Evolutionary conservation across 2,888 invertebrate genomes (phyloP), one percentile per base, ranked within the genome.

Genomic region (Pseudococcus longispinus): DNA sequence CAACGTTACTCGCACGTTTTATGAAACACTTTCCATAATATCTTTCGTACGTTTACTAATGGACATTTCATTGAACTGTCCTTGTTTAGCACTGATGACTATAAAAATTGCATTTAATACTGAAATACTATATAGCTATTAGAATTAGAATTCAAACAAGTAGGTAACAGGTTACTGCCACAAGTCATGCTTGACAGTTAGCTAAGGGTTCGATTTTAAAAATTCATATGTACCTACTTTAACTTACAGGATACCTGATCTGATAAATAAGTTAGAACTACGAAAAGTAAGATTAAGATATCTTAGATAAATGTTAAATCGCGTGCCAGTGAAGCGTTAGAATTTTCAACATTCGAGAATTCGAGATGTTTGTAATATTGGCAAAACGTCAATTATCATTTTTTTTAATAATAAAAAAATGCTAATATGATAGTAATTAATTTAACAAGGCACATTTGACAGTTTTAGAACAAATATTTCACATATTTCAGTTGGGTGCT

Each of bases 301-400:
- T 65, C 26, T 65, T 20, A 65, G 0, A 13, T 13, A 15, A 13
- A 18, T 15, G 70, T 65, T 65, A 13, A 32, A 70, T 29, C 13
- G 26, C 70, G 70, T 70, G 70, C 70, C 70, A 70, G 70, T 29
- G 70, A 70, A 70, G 70, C 32, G 70, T 70, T 70, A 70, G 11
- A 60, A 20, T 60, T 60, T 60, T 29, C 70, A 18, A 70, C 13
- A 70, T 70, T 70, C 32, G 70, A 70, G 29, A 70, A 70, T 70
- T 70, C 32, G 70, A 70, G 29, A 70, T 29, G 15, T 70, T 70
- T 29, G 37, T 80, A 32, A 29, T 70, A 70, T 80, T 80, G 77
- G 77, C 77, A 80, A 23, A 80, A 80, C 42, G 77, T 80, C 77
- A 80, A 80, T 80, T 42, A 23, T 80, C 42, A 80, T 80, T 9